Conservation (phyloP, 2,888 invertebrate genomes). For the Lasioglossum marginatum region DNA sequence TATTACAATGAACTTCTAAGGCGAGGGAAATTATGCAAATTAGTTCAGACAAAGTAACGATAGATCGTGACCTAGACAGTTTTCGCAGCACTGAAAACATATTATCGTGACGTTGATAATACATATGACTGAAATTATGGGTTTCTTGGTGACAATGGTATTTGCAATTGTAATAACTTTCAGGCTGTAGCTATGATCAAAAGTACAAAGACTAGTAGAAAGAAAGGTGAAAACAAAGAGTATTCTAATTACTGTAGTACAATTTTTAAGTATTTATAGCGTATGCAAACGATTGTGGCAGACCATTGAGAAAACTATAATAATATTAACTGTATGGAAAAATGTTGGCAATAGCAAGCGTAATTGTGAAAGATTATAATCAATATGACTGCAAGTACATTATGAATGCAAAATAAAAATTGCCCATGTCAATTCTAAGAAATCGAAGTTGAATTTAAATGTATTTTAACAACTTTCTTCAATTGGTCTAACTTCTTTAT, state of each 20-base stretch:
- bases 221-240: neutral
- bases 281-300: too few species aligned
- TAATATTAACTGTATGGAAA: neutral
- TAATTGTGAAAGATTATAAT: neutral
- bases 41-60: neutral
- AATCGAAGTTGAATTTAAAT: neutral
- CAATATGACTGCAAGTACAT: too few species aligned
- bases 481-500: neutral
- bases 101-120: neutral
- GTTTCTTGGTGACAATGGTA: neutral
- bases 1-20: neutral
- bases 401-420: neutral
- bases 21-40: constrained; percentile 6
- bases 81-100: neutral
- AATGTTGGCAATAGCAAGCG: too few species aligned
- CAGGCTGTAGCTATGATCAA: neutral
- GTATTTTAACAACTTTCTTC: neutral
- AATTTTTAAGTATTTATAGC: neutral
- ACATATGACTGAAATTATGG: neutral
- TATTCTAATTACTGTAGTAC: neutral
- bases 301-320: neutral
- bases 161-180: neutral
- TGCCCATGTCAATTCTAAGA: neutral
- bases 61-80: neutral
- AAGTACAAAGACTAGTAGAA: neutral